These are phyloP conservation scores for Astreopora myriophthalma DNA, from an alignment of 64 coral and sea anemone species.

Conservation along the genomic window DNA sequence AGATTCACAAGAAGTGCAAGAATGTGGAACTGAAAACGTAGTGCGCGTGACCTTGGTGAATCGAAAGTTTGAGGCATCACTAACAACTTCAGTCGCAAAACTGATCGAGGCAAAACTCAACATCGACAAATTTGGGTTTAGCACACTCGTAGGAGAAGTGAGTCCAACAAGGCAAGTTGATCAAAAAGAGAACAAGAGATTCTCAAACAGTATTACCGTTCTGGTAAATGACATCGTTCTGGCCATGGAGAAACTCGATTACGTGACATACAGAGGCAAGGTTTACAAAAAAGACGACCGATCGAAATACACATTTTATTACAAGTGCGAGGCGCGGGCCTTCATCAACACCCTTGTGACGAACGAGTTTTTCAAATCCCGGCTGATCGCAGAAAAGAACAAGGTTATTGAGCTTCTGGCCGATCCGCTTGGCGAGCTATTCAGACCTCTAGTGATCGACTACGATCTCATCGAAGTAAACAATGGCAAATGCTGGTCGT, in stretches of 20 bases:
- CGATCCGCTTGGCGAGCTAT: not conserved
- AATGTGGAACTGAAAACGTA: not conserved
- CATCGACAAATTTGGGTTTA: not conserved
- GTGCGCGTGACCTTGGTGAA: not conserved
- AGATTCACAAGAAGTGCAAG: not conserved
- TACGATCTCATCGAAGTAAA: no score
- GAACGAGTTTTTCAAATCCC: not conserved
- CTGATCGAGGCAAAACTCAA: not conserved
- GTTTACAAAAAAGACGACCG: not conserved
- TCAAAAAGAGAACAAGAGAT: not conserved
- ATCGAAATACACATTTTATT: not conserved
- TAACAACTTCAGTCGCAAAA: not conserved
- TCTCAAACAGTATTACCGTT: not conserved
- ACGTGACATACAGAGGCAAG: not conserved
- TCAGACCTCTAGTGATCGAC: not conserved
- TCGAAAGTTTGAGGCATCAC: not conserved
- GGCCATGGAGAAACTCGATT: not conserved
- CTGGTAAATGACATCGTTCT: not conserved
- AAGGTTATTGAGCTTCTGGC: not conserved
- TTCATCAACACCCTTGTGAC: slow-evolving; percentile 59
- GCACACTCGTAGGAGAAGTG: no score
- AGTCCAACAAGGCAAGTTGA: not conserved
- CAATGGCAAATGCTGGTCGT: no score
- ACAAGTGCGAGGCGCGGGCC: slow-evolving; percentile 59
- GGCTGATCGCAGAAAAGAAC: not conserved